These are phyloP conservation scores for Dorcus parallelipipedus DNA, from an alignment of 2,888 invertebrate genomes.

Conservation along the genomic window DNA sequence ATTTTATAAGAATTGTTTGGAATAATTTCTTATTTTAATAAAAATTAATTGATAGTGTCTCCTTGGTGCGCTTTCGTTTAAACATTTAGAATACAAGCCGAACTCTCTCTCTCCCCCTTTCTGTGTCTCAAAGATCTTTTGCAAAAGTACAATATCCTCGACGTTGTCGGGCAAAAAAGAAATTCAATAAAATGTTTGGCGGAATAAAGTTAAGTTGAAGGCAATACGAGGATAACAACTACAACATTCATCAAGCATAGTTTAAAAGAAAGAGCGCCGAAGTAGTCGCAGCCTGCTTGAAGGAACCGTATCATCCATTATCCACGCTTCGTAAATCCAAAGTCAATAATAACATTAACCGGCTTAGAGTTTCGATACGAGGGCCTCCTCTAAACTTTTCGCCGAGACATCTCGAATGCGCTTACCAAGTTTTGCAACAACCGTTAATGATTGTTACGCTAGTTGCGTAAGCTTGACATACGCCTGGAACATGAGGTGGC, in stretches of 20 bases:
- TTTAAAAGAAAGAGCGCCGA: conserved; percentile 1
- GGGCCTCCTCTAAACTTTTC: conserved; percentile 20
- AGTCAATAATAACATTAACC: conserved; percentile 43
- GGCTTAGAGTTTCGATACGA: conserved; percentile 36
- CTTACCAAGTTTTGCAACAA: conserved; percentile 4
- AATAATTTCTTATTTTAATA: too few relatives aligned
- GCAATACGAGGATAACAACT: neutral
- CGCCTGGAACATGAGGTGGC: too few relatives aligned
- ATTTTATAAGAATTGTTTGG: too few relatives aligned
- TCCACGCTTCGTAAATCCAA: conserved; percentile 42
- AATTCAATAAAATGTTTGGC: neutral
- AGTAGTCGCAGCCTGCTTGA: conserved; percentile 1
- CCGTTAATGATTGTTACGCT: conserved; percentile 13
- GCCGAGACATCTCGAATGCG: conserved; percentile 17
- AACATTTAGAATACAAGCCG: too few relatives aligned
- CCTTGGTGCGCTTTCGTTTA: too few relatives aligned
- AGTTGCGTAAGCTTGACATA: neutral
- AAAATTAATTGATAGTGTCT: too few relatives aligned
- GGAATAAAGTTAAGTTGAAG: conserved; percentile 1
- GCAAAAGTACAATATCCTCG: too few relatives aligned
- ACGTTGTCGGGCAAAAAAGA: too few relatives aligned
- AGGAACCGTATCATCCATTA: conserved; percentile 30
- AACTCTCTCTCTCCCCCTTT: too few relatives aligned
- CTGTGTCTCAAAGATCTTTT: too few relatives aligned
- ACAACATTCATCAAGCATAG: neutral